Evolutionary conservation across 2,888 invertebrate genomes (phyloP), one percentile per base, ranked within the genome.

Genomic region (Caenorhabditis zanzibari): DNA sequence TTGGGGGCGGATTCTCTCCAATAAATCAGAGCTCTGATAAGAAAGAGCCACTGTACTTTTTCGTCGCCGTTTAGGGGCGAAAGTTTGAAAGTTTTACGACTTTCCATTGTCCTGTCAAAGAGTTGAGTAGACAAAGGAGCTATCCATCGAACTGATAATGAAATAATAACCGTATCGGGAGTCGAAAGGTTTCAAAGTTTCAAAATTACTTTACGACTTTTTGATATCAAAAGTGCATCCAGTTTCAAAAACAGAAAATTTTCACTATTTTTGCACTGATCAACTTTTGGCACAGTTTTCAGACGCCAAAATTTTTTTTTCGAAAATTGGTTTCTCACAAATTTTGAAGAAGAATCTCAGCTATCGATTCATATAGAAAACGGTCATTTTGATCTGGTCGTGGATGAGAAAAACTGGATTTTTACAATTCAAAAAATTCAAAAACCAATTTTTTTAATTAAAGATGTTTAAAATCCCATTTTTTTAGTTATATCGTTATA

Each of bases 31-130:
- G 52, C n/a, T 58, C n/a, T 58, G 68, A 58, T 69, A 68, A 61
- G 59, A 41, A 38, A 58, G 69, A 52, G 74, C 77, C 69, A 77
- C 77, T 77, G 76, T 69, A 77, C 77, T 77, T 61, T 49, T 63
- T 66, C 35, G 10, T 22, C 22, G 71, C 61, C 49, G 58, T 61
- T 32, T 64, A 56, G 12, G 32, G 41, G 14, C 28, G n/a, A 32
- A 59, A 64, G 64, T n/a, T 41, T 75, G 58, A 63, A 68, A 54
- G 56, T 52, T 61, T 76, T 61, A 52, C 68, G 52, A 61, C 41
- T 49, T 49, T 52, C 52, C 68, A 68, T 76, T 77, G 77, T 77
- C 22, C 61, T 54, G 41, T 68, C 66, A n/a, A 47, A 47, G 4
- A 19, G 47, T 5, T 9, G 47, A 10, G 19, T 3, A 47, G 47